Evolutionary conservation across 2,888 invertebrate genomes (phyloP).

Genomic region (Mythimna impura): DNA sequence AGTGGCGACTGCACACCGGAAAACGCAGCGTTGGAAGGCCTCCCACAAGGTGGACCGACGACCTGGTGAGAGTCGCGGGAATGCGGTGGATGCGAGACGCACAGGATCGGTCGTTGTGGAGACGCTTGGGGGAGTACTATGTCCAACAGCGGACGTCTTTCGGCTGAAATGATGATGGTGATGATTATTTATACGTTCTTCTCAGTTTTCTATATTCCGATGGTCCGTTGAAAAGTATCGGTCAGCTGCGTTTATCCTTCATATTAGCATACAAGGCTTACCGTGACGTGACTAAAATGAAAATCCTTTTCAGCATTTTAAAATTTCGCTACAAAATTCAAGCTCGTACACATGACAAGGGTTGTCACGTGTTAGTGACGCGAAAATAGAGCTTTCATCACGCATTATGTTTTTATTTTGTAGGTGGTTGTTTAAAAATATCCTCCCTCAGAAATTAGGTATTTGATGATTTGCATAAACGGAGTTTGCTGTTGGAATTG

Average conservation of each 20-base stretch:
- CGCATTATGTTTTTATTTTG: constrained; percentile 12
- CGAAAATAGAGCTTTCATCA: constrained; percentile 28
- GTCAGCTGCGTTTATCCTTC: constrained; percentile 24
- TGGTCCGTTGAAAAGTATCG: constrained; percentile 8
- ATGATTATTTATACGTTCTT: not conserved
- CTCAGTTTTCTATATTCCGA: constrained; percentile 5
- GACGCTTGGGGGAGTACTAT: too few relatives aligned
- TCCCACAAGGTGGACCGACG: too few relatives aligned
- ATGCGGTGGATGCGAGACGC: too few relatives aligned
- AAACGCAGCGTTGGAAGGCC: too few relatives aligned
- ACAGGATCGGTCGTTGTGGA: too few relatives aligned
- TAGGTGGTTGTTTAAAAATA: not conserved
- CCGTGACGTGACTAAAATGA: constrained; percentile 56
- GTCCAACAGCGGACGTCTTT: too few relatives aligned
- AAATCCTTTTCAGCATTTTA: constrained; percentile 50
- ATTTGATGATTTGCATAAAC: not conserved
- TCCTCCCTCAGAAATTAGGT: not conserved
- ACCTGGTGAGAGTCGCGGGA: too few relatives aligned
- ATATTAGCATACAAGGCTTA: constrained; percentile 54
- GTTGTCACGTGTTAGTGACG: constrained; percentile 33
- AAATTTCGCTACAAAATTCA: constrained; percentile 56
- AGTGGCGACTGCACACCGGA: too few relatives aligned
- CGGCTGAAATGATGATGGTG: too few relatives aligned
- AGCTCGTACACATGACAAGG: constrained; percentile 43
- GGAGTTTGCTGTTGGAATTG: not conserved